Evolutionary conservation across 2,888 invertebrate genomes (phyloP).

Genomic region (Geophilus truncorum): DNA sequence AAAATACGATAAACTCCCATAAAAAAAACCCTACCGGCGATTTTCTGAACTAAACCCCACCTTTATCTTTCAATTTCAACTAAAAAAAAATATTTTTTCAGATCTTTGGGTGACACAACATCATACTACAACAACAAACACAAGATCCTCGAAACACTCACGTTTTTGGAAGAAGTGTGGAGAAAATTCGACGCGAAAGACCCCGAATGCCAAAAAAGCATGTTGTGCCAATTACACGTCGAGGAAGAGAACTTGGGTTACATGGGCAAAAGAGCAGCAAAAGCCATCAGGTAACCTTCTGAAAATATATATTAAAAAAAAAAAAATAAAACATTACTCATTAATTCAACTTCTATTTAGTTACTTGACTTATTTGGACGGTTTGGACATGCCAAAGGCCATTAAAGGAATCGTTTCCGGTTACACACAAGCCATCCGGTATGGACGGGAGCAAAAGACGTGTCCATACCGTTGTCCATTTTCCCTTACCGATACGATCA

Average conservation of each 20-base stretch:
- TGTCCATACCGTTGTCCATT: constrained; percentile 31
- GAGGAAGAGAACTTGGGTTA: constrained; percentile 31
- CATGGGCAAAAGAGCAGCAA: constrained; percentile 17
- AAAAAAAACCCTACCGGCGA: too few relatives aligned
- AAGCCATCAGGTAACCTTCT: constrained; percentile 28
- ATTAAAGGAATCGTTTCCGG: constrained; percentile 1
- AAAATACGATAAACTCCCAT: too few relatives aligned
- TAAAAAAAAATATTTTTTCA: background rate
- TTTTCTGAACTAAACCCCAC: too few relatives aligned
- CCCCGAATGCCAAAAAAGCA: constrained; percentile 28
- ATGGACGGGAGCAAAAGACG: constrained; percentile 10
- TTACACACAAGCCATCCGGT: background rate
- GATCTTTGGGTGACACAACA: constrained; percentile 29
- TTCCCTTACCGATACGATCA: constrained; percentile 28
- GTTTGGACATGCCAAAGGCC: constrained; percentile 19
- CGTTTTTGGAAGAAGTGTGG: constrained; percentile 32
- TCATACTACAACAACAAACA: constrained; percentile 31
- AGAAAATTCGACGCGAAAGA: constrained; percentile 31
- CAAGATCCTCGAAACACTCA: constrained; percentile 27
- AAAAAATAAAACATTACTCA: background rate
- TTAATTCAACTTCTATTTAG: background rate
- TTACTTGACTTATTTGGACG: constrained; percentile 28
- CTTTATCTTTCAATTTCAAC: too few relatives aligned
- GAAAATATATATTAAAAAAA: background rate
- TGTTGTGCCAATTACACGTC: constrained; percentile 28